Base-by-base conservation (phyloP, 1,140 invertebrate species). In the Periplaneta americana region DNA sequence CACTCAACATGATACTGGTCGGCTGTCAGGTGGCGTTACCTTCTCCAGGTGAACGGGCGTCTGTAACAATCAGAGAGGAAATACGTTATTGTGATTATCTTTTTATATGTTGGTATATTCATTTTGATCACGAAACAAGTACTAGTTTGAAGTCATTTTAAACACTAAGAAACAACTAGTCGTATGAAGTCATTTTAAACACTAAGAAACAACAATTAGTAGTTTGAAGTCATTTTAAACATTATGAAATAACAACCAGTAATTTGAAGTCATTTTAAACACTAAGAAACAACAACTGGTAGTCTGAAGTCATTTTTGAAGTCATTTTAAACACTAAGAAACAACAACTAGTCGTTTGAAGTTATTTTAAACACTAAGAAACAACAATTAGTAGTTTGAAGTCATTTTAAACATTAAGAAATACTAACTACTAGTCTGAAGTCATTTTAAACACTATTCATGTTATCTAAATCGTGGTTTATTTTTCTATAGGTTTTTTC, bases 1-100 rank as follows among this genome's bases (percentile, higher is more conserved):
- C 48, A 37, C 78, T 82, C 78, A 82, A 74, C 82, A 82, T 18
- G 82, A 82, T 34, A 82, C 82, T 17, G 82, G 82, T 74, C 82
- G 80, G 48, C 78, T 82, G 78, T 82, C 82, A 31, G 82, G 39
- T 2, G 82, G 78, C 32, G 79, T 80, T 1, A 80, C 82, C 75
- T 82, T 82, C 31, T 82, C 82, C 78, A 80, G 78, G 78, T 82
- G 82, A 31, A 39, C 32, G 18, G 82, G 79, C 32, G 82, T 80
- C 82, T 82, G 82, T 39, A 82, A 82, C 36, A 75, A 79, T 18
- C 22, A 48, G 22, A 82, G 35, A 78, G 79, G n/a, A 75, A 37
- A 74, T 34, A 75, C 32, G 57, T 66, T 80, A 75, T 2, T 34
- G 32, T 22, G 35, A 10, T 34, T 35, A 22, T 35, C 33, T 78